These are phyloP conservation scores for Nyctereutes procyonoides DNA, from an alignment of 2,113 vertebrate species.

Conservation along the genomic window DNA sequence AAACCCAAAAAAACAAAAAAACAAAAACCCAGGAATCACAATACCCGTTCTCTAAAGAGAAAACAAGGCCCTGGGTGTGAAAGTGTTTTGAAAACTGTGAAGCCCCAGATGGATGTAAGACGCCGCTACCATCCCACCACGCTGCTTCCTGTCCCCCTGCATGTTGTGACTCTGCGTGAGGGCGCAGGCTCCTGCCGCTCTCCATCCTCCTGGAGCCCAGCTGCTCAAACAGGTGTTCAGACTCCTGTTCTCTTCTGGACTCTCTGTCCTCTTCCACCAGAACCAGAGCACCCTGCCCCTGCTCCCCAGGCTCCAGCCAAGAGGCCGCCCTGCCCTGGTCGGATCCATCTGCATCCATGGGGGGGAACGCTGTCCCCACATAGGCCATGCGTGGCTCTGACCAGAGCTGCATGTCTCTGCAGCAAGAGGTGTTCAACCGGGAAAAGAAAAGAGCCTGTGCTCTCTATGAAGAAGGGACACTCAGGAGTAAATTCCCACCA, in stretches of 20 bases:
- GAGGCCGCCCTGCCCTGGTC: neutral
- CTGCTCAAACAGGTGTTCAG: no score
- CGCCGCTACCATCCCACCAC: fast-evolving
- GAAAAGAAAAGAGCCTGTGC: neutral
- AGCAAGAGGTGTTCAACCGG: neutral
- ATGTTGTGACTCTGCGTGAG: fast-evolving
- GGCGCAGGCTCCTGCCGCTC: neutral
- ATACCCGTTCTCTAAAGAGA: neutral
- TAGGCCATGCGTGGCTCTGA: neutral
- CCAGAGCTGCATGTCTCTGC: neutral
- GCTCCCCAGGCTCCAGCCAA: neutral
- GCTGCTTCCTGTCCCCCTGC: neutral
- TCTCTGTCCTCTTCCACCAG: no score
- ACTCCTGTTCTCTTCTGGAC: no score
- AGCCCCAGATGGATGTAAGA: neutral
- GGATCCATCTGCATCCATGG: no score
- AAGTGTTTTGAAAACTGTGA: neutral
- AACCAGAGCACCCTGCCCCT: neutral
- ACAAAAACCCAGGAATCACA: neutral
- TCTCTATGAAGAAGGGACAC: neutral
- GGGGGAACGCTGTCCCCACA: neutral
- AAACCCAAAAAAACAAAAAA: neutral
- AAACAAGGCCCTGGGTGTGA: neutral
- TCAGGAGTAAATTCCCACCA: neutral
- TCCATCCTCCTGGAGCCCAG: no score